A percentile compares a stretch with the other conserved stretches of the same genome.
phyloP scores from a whole-genome alignment of 2,797 vertebrate genomes.

The Gymnocypris eckloni region DNA sequence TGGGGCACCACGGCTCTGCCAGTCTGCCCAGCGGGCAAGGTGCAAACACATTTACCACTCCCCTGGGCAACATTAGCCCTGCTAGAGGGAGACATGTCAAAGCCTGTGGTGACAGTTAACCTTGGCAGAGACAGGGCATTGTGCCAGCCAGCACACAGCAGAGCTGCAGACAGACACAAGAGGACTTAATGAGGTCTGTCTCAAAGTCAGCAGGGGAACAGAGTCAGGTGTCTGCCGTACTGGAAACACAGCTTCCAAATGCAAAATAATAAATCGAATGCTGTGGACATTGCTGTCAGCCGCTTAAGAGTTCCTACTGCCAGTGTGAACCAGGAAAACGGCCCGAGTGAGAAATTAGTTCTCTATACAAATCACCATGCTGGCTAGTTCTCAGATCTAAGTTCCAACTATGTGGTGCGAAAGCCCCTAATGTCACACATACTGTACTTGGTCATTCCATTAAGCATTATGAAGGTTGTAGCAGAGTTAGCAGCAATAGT shows the following conservation, averaged over 20 bases:
- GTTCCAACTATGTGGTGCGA: no score
- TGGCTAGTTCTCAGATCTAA: no score
- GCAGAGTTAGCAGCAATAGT: no score
- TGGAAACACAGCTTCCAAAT: not conserved
- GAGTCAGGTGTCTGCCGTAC: constrained; percentile 52
- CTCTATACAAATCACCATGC: no score
- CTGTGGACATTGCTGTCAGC: no score
- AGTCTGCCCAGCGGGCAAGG: constrained; percentile 66
- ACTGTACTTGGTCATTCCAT: no score
- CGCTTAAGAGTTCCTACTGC: no score
- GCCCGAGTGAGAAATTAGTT: no score
- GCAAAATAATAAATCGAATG: not conserved
- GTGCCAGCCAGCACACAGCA: constrained; percentile 60
- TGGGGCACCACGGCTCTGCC: constrained; percentile 66
- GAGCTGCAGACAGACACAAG: constrained; percentile 62
- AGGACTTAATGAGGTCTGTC: constrained; percentile 41
- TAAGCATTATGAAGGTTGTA: no score
- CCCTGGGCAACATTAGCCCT: constrained; percentile 70
- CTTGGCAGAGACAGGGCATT: constrained; percentile 69
- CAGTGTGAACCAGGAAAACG: no score
- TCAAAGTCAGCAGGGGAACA: constrained; percentile 50
- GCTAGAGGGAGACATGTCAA: constrained; percentile 64
- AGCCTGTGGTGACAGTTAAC: constrained; percentile 78
- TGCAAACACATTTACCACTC: constrained; percentile 81
- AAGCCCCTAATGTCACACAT: no score